phyloP scores from a whole-genome alignment of 2,113 vertebrate species.

The Ciconia maguari region DNA sequence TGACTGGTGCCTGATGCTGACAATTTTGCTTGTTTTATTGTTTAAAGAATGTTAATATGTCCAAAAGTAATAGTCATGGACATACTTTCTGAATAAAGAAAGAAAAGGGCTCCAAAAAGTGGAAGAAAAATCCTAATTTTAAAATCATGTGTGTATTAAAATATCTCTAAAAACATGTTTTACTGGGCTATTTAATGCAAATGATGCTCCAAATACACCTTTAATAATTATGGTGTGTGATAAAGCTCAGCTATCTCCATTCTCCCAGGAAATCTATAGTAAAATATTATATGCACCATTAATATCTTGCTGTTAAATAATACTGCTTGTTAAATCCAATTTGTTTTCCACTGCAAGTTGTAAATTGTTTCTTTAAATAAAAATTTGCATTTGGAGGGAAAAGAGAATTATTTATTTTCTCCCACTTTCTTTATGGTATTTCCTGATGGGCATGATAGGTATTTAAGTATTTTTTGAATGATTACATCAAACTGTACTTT shows the following conservation, averaged over 20 bases:
- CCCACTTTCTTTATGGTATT: neutral
- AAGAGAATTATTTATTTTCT: neutral
- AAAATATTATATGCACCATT: fast-evolving
- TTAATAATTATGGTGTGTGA: neutral
- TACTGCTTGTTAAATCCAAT: neutral
- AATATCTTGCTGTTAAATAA: neutral
- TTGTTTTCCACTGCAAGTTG: neutral
- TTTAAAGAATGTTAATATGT: neutral
- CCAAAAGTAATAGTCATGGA: neutral
- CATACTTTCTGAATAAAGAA: neutral
- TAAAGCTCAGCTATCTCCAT: neutral
- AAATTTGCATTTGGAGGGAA: neutral
- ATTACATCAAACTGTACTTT: neutral
- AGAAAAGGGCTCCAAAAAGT: neutral
- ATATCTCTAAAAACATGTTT: neutral
- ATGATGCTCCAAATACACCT: neutral
- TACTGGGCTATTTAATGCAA: neutral
- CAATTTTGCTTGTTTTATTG: neutral
- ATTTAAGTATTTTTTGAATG: neutral
- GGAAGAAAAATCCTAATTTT: neutral
- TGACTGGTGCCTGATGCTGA: neutral
- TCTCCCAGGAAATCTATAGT: neutral
- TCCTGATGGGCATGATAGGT: neutral
- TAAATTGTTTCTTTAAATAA: neutral
- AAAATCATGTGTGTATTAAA: neutral